Evolutionary conservation across 2,888 invertebrate genomes (phyloP), one percentile per base, ranked within the genome.

Genomic region (Anarsia innoxiella): DNA sequence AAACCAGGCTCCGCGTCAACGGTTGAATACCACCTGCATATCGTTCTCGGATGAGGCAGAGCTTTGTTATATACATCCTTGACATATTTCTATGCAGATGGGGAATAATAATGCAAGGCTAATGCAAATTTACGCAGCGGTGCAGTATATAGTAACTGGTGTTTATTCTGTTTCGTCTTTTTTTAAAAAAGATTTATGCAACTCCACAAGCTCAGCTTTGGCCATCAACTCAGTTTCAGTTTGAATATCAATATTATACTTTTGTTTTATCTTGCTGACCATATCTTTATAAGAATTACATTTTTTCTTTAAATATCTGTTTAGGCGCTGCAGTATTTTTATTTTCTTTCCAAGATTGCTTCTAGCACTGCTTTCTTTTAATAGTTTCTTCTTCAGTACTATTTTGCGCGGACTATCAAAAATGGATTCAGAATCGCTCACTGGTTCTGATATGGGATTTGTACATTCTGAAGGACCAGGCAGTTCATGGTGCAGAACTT

Each of bases 81-180:
- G 2, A 45, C 39, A 31, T 43, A 45, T 31, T 40, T 45, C 19
- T 44, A 37, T 2, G 36, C 43, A 2, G 43, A 23, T 8, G 37
- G 35, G n/a, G 43, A 42, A 29, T 39, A 39, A 27, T 36, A 39
- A 28, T 38, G 25, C 14, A 36, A 12, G 9, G 35, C 38, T 3
- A 36, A 8, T 12, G 40, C 40, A 28, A 25, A 25, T 8, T 40
- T 40, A 12, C 26, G 29, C 12, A 47, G 12, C 6, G 15, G 26
- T 9, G 27, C 26, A 4, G 25, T 19, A 31, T 19, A 15, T 19
- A 5, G 3, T 19, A 19, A 8, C 3, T 3, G 8, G 8, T 19
- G 3, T 19, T 8, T 19, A 8, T 19, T 19, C 19, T 19, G 19
- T 19, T 19, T 19, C 19, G n/a, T 19, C 8, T 19, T 19, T 19